These are phyloP conservation scores for Coremacera marginata DNA, from an alignment of 2,888 invertebrate genomes.

Conservation along the genomic window DNA sequence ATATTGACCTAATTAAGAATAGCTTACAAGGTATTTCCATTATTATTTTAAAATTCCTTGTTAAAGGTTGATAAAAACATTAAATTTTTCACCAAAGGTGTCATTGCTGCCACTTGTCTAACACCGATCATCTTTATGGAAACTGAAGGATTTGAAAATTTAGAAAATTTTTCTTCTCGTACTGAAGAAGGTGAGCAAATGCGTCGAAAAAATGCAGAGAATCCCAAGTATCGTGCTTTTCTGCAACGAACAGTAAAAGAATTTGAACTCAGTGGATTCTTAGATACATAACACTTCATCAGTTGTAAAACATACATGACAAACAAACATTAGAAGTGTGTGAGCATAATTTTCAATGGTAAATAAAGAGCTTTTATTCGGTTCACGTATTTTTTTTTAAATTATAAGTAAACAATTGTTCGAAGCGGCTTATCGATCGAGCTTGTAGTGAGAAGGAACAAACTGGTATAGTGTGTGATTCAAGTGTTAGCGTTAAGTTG, in stretches of 20 bases:
- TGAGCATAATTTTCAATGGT: slow-evolving; percentile 28
- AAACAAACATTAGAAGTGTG: background rate
- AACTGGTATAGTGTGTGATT: too few species aligned
- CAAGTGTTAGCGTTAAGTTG: too few species aligned
- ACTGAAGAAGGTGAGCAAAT: slow-evolving; percentile 61
- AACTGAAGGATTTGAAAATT: slow-evolving; percentile 57
- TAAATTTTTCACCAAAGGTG: slow-evolving; percentile 51
- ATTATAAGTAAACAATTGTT: too few species aligned
- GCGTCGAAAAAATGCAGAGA: slow-evolving; percentile 64
- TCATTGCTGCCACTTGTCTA: slow-evolving; percentile 66
- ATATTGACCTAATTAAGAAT: slow-evolving; percentile 64
- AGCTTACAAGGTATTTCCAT: slow-evolving; percentile 63
- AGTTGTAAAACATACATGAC: background rate
- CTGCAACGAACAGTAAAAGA: slow-evolving; percentile 65
- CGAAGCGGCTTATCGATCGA: too few species aligned
- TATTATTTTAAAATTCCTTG: too few species aligned
- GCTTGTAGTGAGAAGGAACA: too few species aligned
- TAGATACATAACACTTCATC: slow-evolving; percentile 56
- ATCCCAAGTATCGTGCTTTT: slow-evolving; percentile 65
- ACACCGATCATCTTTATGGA: slow-evolving; percentile 67
- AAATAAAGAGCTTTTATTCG: background rate
- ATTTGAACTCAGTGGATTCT: slow-evolving; percentile 66
- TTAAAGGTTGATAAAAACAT: too few species aligned
- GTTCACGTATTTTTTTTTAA: too few species aligned
- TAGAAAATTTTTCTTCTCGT: slow-evolving; percentile 61